Evolutionary conservation across 2,113 vertebrate genomes (phyloP), one percentile per base, ranked within the genome.

Genomic region (Anguilla rostrata): DNA sequence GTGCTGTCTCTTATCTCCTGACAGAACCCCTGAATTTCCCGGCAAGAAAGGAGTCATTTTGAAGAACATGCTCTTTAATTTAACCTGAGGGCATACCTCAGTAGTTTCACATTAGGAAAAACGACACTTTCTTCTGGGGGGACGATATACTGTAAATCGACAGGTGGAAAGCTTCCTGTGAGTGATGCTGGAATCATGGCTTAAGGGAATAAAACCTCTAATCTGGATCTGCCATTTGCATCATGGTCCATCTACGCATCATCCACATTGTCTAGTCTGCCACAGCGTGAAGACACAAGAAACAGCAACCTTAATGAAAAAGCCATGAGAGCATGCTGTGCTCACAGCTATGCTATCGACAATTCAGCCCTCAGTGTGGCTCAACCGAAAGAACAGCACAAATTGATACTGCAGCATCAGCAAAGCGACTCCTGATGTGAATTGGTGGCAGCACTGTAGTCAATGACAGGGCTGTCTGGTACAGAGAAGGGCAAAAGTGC

Each of bases 1-100:
- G 63, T 71, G 63, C 63, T n/a, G 63, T 71, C 63, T 71, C 63
- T 71, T 71, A 71, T 71, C 63, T 71, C 63, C 9, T n/a, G 63
- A n/a, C 63, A 3, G 63, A 71, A 71, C 63, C 56, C 56, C 26
- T 71, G 63, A 71, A 71, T 71, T n/a, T 71, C 7, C 63, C 63
- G 3, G 63, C 26, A n/a, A 22, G 63, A 71, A 71, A 71, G 20
- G 9, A 71, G 16, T 71, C 63, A n/a, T n/a, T 71, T n/a, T 7
- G 63, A 71, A 22, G 63, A 71, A 71, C 26, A 71, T 71, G 63
- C 26, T 71, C 6, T 71, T 20, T 46, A 46, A 20, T 71, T 71
- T 71, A 71, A 71, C 26, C 63, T 71, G 63, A 71, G 26, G 63
- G 26, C 63, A 71, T n/a, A 71, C 63, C 26, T 71, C 63, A 71